phyloP scores from a whole-genome alignment of 2,113 vertebrate genomes.

The Aramus guarauna region DNA sequence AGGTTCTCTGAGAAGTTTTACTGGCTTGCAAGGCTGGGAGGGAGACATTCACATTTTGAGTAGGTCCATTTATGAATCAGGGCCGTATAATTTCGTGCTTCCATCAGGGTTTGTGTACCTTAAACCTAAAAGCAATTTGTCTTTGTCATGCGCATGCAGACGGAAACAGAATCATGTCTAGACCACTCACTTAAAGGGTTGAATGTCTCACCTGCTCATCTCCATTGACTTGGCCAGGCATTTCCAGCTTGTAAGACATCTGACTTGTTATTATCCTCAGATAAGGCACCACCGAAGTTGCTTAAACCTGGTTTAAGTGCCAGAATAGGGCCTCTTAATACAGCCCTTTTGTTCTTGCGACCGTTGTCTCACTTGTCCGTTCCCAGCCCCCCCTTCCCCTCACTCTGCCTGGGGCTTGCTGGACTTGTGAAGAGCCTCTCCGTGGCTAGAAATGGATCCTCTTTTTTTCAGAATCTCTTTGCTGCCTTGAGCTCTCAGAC shows the following conservation, averaged over 20 bases:
- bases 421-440: neutral
- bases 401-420: neutral
- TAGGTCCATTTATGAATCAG: neutral
- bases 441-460: neutral
- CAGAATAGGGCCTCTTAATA: neutral
- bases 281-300: neutral
- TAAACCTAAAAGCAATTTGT: neutral
- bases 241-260: neutral
- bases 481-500: neutral
- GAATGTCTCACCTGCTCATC: neutral
- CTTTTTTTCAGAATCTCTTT: neutral
- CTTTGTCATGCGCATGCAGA: accelerated
- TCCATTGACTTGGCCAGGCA: neutral
- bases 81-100: neutral
- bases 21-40: neutral
- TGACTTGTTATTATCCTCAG: neutral
- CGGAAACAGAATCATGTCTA: neutral
- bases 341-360: neutral
- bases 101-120: neutral
- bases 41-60: neutral
- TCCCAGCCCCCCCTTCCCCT: neutral
- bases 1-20: neutral
- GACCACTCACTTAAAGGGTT: neutral
- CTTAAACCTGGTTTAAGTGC: neutral
- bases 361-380: neutral